A percentile compares a stretch with the other conserved stretches of the same genome.
Evolutionary conservation across 2,113 vertebrate species (phyloP).

Genomic region (Paralichthys olivaceus): DNA sequence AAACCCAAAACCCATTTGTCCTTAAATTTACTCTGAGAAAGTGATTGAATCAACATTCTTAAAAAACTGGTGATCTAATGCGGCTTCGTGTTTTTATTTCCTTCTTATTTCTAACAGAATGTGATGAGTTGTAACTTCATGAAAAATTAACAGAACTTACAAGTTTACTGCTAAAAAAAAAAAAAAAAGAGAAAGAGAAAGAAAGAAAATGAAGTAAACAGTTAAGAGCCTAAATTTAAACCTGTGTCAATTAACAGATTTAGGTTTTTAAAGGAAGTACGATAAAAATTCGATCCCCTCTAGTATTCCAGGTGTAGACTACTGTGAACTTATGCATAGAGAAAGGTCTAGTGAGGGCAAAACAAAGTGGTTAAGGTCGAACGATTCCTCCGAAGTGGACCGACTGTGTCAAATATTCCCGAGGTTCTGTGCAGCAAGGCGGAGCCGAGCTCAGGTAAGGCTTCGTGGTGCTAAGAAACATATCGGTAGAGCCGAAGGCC

Average conservation of each 20-base stretch:
- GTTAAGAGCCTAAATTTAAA: conserved; percentile 44
- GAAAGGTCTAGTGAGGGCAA: conserved; percentile 45
- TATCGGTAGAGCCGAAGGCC: conserved; percentile 52
- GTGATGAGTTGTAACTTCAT: conserved; percentile 25
- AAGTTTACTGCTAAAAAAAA: conserved; percentile 14
- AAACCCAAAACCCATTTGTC: background rate
- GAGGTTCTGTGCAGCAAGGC: conserved; percentile 79
- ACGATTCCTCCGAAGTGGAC: conserved; percentile 39
- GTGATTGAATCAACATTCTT: background rate
- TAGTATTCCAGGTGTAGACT: conserved; percentile 49
- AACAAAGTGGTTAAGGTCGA: conserved; percentile 68
- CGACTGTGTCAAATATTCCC: conserved; percentile 32
- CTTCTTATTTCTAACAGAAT: conserved; percentile 35
- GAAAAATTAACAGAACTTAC: conserved; percentile 20
- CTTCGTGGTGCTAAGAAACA: conserved; percentile 77
- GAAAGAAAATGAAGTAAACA: background rate
- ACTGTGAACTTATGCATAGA: conserved; percentile 74
- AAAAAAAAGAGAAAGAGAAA: background rate
- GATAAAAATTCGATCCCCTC: conserved; percentile 50
- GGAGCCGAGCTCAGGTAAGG: conserved; percentile 82
- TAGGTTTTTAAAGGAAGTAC: conserved; percentile 15
- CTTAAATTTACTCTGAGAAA: no score
- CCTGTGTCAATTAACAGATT: conserved; percentile 13
- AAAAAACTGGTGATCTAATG: conserved; percentile 6
- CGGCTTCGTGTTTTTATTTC: conserved; percentile 7